Conservation (phyloP, 2,797 vertebrate genomes). For the Epinephelus malabaricus region DNA sequence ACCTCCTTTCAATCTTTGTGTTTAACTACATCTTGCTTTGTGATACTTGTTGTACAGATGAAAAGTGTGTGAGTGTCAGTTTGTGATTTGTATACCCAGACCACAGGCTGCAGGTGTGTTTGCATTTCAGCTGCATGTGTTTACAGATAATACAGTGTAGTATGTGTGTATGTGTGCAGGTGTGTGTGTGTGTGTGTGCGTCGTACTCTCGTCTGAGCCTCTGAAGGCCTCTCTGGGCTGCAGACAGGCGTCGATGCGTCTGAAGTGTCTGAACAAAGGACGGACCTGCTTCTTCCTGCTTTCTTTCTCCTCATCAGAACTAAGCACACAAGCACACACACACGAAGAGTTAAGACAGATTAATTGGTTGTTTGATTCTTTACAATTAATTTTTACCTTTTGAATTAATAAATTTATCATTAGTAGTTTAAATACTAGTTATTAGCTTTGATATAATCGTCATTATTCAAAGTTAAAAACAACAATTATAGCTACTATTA, state of each 20-base stretch:
- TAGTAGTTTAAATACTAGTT: no score
- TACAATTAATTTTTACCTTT: no score
- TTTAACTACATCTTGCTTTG: constrained; percentile 1
- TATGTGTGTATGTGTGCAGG: neutral
- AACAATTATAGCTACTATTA: neutral
- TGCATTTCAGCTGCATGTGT: constrained; percentile 38
- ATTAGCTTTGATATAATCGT: no score
- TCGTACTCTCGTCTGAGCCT: constrained; percentile 95
- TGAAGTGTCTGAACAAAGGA: constrained; percentile 95
- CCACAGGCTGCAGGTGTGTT: constrained; percentile 49
- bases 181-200: constrained; percentile 15
- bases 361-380: neutral
- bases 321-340: constrained; percentile 63
- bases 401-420: no score
- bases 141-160: neutral
- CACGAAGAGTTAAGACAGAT: neutral
- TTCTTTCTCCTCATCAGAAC: constrained; percentile 92
- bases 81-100: constrained; percentile 39
- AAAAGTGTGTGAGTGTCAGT: constrained; percentile 1
- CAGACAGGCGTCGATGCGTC: constrained; percentile 95
- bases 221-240: constrained; percentile 97
- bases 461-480: no score
- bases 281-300: constrained; percentile 94
- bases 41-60: neutral
- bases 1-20: neutral